Percentiles rank a stretch among this genome's conserved stretches.
phyloP scores from a whole-genome alignment of 2,888 invertebrate genomes.

The Argyra leucocephala region DNA sequence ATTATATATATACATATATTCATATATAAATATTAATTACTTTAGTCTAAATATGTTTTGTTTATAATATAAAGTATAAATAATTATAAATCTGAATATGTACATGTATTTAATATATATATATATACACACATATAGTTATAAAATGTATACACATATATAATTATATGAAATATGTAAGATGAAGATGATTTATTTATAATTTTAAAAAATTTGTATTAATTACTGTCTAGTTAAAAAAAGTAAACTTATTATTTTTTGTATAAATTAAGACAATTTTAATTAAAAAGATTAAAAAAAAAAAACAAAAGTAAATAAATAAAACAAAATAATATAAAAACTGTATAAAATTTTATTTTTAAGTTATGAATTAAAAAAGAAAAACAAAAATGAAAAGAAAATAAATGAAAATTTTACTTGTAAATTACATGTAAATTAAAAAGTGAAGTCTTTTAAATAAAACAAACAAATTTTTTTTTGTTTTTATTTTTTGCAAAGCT shows the following conservation, averaged over 20 bases:
- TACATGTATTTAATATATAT: too few species aligned
- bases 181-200: background rate
- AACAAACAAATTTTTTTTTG: too few species aligned
- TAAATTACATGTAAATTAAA: conserved; percentile 6
- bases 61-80: too few species aligned
- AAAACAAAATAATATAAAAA: background rate
- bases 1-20: too few species aligned
- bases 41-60: too few species aligned
- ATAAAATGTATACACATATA: too few species aligned
- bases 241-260: background rate
- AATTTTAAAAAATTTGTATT: background rate
- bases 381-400: too few species aligned
- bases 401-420: background rate
- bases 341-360: background rate
- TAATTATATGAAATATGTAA: background rate
- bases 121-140: too few species aligned
- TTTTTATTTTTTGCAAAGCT: too few species aligned
- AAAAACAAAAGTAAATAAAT: background rate
- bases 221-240: background rate
- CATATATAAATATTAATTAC: too few species aligned
- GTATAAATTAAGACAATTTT: background rate
- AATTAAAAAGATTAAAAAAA: too few species aligned
- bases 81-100: too few species aligned
- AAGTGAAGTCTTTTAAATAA: background rate
- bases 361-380: background rate